These are phyloP conservation scores for Boleophthalmus pectinirostris DNA, from an alignment of 2,113 vertebrate genomes.

Conservation along the genomic window DNA sequence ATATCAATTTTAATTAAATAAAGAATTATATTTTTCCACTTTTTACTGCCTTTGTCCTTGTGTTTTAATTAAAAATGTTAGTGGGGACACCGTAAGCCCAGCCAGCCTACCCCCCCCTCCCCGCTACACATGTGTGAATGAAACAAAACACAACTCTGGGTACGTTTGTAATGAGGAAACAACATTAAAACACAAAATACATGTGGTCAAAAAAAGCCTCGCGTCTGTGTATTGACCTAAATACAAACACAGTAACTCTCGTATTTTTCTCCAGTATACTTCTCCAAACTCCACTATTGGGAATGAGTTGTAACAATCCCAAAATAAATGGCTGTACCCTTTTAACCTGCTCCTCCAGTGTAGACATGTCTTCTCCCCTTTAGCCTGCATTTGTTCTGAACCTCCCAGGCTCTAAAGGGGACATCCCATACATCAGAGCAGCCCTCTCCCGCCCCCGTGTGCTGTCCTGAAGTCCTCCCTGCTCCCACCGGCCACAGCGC, in stretches of 20 bases:
- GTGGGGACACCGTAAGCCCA: too few relatives aligned
- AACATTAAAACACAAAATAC: too few relatives aligned
- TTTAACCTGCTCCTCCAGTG: background rate
- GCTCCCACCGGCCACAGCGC: slow-evolving; percentile 15
- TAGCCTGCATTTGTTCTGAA: slow-evolving; percentile 18
- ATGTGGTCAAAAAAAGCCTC: background rate
- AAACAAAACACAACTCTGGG: too few relatives aligned
- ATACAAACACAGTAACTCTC: background rate
- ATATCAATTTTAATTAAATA: too few relatives aligned
- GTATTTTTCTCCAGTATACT: background rate
- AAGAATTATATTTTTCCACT: too few relatives aligned
- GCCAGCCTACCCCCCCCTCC: too few relatives aligned
- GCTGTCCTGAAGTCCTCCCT: slow-evolving; percentile 19
- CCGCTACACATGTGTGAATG: too few relatives aligned
- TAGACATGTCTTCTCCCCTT: background rate
- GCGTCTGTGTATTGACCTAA: background rate
- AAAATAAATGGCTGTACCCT: background rate
- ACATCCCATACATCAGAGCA: slow-evolving; percentile 22
- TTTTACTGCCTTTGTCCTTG: too few relatives aligned
- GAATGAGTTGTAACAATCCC: background rate
- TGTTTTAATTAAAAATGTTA: too few relatives aligned
- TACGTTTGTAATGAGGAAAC: too few relatives aligned
- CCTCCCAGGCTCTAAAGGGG: slow-evolving; percentile 13
- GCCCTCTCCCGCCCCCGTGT: slow-evolving; percentile 14
- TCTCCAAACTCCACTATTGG: background rate